phyloP scores from a whole-genome alignment of 2,888 invertebrate species.

The Camptogramma bilineatum region DNA sequence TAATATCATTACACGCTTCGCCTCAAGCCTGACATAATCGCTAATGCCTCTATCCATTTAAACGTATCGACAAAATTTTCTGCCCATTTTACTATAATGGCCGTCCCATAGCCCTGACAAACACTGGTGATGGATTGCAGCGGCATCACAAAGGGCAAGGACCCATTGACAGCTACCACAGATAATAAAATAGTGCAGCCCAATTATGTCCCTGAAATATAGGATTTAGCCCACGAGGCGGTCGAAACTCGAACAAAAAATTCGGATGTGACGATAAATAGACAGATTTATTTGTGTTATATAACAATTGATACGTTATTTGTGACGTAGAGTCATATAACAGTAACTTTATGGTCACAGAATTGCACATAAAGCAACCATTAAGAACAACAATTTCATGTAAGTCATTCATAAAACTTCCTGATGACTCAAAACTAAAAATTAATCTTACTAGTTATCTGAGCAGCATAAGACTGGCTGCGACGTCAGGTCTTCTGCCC shows the following conservation, averaged over 20 bases:
- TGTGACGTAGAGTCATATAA: background rate
- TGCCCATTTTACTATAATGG: constrained; percentile 76
- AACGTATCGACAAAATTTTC: constrained; percentile 73
- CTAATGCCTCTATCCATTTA: constrained; percentile 67
- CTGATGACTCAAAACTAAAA: background rate
- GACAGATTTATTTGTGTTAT: constrained; percentile 32
- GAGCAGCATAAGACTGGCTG: constrained; percentile 58
- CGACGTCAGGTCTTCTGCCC: constrained; percentile 52
- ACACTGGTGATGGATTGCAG: constrained; percentile 78
- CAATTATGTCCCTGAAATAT: constrained; percentile 63
- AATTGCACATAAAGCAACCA: background rate
- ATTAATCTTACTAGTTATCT: constrained; percentile 45
- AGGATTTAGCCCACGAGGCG: constrained; percentile 63
- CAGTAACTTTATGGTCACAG: background rate
- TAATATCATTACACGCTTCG: constrained; percentile 56
- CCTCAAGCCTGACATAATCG: constrained; percentile 66
- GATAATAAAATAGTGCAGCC: constrained; percentile 40
- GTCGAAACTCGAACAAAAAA: constrained; percentile 55
- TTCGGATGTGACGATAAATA: constrained; percentile 29
- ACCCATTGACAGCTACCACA: constrained; percentile 65
- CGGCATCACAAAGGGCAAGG: constrained; percentile 72
- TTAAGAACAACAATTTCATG: background rate
- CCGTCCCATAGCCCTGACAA: constrained; percentile 60
- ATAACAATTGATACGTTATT: constrained; percentile 20
- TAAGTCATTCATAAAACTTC: background rate